These are phyloP conservation scores for Loxodonta africana DNA, from an alignment of 2,113 vertebrate genomes.

Conservation along the genomic window DNA sequence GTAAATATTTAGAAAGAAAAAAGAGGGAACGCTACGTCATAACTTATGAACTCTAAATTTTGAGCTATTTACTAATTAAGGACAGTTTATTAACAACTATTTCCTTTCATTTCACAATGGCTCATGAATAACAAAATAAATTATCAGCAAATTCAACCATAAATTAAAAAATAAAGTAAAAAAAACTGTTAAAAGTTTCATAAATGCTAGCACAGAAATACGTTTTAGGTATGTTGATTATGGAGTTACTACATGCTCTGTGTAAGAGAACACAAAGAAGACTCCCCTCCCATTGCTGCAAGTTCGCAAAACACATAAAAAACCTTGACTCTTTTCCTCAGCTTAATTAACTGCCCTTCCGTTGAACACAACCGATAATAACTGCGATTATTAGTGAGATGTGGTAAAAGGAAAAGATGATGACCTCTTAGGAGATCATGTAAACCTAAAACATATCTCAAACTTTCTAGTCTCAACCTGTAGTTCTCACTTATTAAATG, in stretches of 20 bases:
- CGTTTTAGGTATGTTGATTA: background rate
- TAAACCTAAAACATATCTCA: slow-evolving; percentile 82
- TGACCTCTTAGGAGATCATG: slow-evolving; percentile 79
- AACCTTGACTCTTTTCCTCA: background rate
- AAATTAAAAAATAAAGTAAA: slow-evolving; percentile 51
- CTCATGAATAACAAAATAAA: slow-evolving; percentile 66
- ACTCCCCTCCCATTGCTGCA: background rate
- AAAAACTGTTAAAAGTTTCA: background rate
- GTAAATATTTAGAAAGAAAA: slow-evolving; percentile 18
- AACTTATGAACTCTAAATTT: background rate
- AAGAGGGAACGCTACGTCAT: background rate
- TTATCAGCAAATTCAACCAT: slow-evolving; percentile 58
- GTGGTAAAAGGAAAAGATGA: slow-evolving; percentile 75
- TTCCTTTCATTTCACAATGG: slow-evolving; percentile 67
- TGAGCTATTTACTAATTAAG: background rate
- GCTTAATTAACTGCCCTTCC: background rate
- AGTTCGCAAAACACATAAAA: slow-evolving; percentile 44
- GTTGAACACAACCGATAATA: slow-evolving; percentile 37
- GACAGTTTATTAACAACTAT: slow-evolving; percentile 16
- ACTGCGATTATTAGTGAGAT: background rate
- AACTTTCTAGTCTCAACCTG: slow-evolving; percentile 85
- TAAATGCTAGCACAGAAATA: background rate
- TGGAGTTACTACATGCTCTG: background rate
- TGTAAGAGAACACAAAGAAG: slow-evolving; percentile 8
- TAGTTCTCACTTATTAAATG: slow-evolving; percentile 80